A percentile compares a stretch with the other conserved stretches of the same genome.
Evolutionary conservation across 2,797 vertebrate genomes (phyloP).

Genomic region (Chloroceryle amazona): DNA sequence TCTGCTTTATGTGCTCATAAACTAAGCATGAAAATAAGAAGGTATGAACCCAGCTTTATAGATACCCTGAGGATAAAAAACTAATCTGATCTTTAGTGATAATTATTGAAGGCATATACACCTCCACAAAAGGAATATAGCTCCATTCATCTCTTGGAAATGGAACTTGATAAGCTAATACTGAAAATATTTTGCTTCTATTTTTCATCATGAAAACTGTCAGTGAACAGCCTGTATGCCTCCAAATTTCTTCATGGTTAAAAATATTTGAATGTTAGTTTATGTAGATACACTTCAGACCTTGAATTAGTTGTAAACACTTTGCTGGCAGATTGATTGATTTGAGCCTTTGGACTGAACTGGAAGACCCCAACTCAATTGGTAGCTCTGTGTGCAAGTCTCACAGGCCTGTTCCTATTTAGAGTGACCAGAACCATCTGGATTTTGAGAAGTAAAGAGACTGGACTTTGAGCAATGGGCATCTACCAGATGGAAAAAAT

Average conservation of each 20-base stretch:
- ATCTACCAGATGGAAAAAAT: background rate
- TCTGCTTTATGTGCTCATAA: background rate
- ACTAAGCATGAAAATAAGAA: background rate
- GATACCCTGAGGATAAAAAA: background rate
- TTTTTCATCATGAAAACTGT: background rate
- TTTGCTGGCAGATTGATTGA: background rate
- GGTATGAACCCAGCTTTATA: background rate
- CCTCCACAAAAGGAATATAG: background rate
- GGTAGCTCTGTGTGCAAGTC: background rate
- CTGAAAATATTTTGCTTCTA: background rate
- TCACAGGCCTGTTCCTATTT: background rate
- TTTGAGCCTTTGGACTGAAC: background rate
- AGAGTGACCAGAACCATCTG: background rate
- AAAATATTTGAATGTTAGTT: background rate
- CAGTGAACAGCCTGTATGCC: background rate
- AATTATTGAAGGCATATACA: background rate
- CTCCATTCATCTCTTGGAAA: conserved; percentile 1
- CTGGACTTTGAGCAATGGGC: background rate
- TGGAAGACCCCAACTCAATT: background rate
- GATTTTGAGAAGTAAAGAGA: background rate
- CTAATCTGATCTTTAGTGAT: background rate
- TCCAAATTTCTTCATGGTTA: background rate
- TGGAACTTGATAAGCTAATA: background rate
- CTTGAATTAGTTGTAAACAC: background rate
- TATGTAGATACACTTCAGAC: background rate